Evolutionary conservation across 2,113 vertebrate genomes (phyloP).

Genomic region (Grammomys surdaster): DNA sequence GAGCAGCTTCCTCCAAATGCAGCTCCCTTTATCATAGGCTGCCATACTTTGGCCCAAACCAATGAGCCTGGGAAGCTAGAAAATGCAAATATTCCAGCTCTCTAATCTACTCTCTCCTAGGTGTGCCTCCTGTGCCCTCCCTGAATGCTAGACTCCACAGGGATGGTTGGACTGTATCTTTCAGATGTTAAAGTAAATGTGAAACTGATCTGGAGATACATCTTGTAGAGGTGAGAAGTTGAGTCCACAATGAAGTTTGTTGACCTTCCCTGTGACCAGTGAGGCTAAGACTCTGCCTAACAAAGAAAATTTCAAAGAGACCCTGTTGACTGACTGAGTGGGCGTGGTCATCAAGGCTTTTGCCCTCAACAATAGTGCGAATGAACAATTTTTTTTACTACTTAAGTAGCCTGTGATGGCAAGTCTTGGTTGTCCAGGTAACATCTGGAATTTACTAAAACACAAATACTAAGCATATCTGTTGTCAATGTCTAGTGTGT

Average conservation of each 20-base stretch:
- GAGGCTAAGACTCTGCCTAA: not conserved
- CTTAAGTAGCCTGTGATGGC: not conserved
- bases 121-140: not conserved
- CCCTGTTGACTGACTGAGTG: not conserved
- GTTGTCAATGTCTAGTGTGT: no score
- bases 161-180: not conserved
- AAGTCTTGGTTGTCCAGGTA: not conserved
- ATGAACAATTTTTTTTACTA: no score
- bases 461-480: not conserved
- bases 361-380: not conserved
- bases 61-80: no score
- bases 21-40: no score
- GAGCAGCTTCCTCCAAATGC: no score
- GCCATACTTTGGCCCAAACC: no score
- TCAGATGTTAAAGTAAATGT: not conserved
- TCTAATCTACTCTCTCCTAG: not conserved
- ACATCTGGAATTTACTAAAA: not conserved
- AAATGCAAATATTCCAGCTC: not conserved
- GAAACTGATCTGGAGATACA: not conserved
- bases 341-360: not conserved
- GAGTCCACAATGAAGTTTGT: not conserved
- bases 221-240: not conserved
- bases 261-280: not conserved
- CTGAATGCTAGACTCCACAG: not conserved
- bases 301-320: not conserved